phyloP scores from a whole-genome alignment of 2,888 invertebrate genomes.

The Parnassius mnemosyne region DNA sequence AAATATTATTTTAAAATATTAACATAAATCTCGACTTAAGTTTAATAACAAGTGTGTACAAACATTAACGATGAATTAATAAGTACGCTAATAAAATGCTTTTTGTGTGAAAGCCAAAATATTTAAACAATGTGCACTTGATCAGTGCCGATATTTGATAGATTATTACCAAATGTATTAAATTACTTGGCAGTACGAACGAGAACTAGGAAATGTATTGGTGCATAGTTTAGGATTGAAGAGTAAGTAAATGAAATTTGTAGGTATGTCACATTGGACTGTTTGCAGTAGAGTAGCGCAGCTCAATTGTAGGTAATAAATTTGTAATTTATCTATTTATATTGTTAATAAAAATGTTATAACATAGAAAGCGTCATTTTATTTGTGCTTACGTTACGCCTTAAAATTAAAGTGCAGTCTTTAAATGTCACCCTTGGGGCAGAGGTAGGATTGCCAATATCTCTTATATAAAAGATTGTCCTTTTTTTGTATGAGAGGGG shows the following conservation, averaged over 20 bases:
- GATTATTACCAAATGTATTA: slow-evolving; percentile 28
- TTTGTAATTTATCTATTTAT: slow-evolving; percentile 79
- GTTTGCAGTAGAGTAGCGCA: slow-evolving; percentile 79
- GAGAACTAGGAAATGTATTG: slow-evolving; percentile 47
- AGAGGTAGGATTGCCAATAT: too few relatives aligned
- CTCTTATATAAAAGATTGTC: too few relatives aligned
- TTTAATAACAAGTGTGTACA: slow-evolving; percentile 34
- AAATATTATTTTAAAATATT: slow-evolving; percentile 22
- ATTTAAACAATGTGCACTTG: slow-evolving; percentile 32
- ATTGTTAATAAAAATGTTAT: slow-evolving; percentile 81
- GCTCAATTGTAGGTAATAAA: slow-evolving; percentile 78
- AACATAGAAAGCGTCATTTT: slow-evolving; percentile 56
- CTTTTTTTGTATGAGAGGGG: too few relatives aligned
- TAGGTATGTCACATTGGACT: slow-evolving; percentile 64
- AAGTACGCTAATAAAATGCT: slow-evolving; percentile 33
- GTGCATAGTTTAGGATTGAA: slow-evolving; percentile 57
- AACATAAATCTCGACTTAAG: slow-evolving; percentile 18
- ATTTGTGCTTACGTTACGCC: not conserved
- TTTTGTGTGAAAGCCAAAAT: slow-evolving; percentile 36
- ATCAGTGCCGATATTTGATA: slow-evolving; percentile 29
- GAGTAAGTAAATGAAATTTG: slow-evolving; percentile 41
- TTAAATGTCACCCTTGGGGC: too few relatives aligned
- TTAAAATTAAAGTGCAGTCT: too few relatives aligned
- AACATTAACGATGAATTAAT: slow-evolving; percentile 30
- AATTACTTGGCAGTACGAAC: slow-evolving; percentile 22